Evolutionary conservation across 2,113 vertebrate species (phyloP), one percentile per base, ranked within the genome.

Genomic region (Eurypyga helias): DNA sequence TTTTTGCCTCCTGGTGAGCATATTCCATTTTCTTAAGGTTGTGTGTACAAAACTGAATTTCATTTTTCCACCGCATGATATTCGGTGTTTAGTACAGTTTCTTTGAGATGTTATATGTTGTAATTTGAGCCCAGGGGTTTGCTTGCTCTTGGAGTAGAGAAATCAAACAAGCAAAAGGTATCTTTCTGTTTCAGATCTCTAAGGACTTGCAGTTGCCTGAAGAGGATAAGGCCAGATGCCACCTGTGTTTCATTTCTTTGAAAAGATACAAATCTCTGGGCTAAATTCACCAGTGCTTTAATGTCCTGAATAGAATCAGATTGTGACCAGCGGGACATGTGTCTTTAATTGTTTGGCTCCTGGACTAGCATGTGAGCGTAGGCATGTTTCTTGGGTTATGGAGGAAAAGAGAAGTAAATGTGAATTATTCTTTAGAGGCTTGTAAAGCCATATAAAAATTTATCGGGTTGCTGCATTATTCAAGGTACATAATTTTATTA

Each of bases 401-500:
- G 51, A 77, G 58, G 31, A 91, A 91, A 65, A 70, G 19, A 85
- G 62, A 73, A 83, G 8, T 46, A 2, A 54, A 25, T 51, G 20
- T 77, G 36, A 85, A 80, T 88, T 93, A 65, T 0, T 1, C 78
- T 88, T 36, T 51, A 87, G 70, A 77, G 80, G 75, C 55, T 62
- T 75, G 52, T 96, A 58, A 92, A 93, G 43, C 61, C 25, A 36
- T 45, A 52, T 38, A 76, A 82, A 90, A 93, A 79, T 71, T 66
- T 87, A 83, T 62, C 36, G 41, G 48, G 48, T 90, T 90, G n/a
- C 90, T 95, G 34, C 62, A 48, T 96, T 91, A 94, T 83, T 88
- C 87, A 93, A 90, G 61, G 49, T 90, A 80, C 49, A 33, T 85
- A 83, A 90, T 96, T 96, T 95, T 89, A 91, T 87, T 92, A 48